Evolutionary conservation across 2,797 vertebrate genomes (phyloP), one percentile per base, ranked within the genome.

Genomic region (Neosalanx taihuensis): DNA sequence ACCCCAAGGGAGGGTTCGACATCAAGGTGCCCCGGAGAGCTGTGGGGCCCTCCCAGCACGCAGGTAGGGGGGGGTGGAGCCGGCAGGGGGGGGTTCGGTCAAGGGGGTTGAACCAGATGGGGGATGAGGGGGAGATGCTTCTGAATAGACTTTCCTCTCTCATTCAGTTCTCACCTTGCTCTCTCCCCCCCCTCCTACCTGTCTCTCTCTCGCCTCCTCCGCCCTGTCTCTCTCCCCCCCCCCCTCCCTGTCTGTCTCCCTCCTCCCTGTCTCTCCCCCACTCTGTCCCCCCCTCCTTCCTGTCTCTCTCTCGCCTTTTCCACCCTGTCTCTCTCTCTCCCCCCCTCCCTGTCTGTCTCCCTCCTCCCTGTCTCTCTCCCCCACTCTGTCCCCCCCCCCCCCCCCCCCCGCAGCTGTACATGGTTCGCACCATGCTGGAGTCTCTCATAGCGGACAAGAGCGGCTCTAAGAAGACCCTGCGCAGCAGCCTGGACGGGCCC

Each of bases 391-490:
- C 4, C 6, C 4, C 20, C 23, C 12, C 37, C 13, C 64, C n/a
- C 46, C 0, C 62, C 13, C 53, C 17, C 41, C 20, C 60, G 13
- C 29, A 99, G 97, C 92, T 99, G 71, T 99, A 99, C 90, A 99
- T 99, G 98, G 98, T 99, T 65, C 89, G 97, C 63, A 99, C 98
- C 73, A 99, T 99, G 97, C 91, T 99, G 35, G 98, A 99, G 70
- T 99, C 98, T 0, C 91, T 99, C 77, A 99, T 99, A 53, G 97
- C 98, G 5, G 98, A 99, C 83, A 99, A 99, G 86, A 99, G 98
- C 0, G 98, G 98, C 70, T 99, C 97, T 0, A 99, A 99, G 87
- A 99, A 99, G 90, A 99, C 98, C 0, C 91, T 99, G 41, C 92
- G 98, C 70, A 99, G 97, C 92, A 97, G 98, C 80, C 89, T 99